These are phyloP conservation scores for Podotricha telesiphe DNA, from an alignment of 2,888 invertebrate genomes.

Conservation along the genomic window DNA sequence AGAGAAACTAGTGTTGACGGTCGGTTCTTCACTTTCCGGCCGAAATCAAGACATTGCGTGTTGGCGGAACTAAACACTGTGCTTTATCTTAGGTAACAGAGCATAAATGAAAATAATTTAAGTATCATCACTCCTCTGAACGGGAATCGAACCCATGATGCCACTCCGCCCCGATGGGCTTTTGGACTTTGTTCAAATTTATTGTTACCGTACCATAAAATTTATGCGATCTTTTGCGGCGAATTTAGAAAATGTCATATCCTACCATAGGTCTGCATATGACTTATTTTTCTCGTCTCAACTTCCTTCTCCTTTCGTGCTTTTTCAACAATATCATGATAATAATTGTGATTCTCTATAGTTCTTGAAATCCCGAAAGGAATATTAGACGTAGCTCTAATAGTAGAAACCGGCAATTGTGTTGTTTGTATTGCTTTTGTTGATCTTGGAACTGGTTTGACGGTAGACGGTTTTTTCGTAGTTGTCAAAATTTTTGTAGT, in stretches of 20 bases:
- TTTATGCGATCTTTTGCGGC: too few species aligned
- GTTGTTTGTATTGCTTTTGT: slow-evolving; percentile 37
- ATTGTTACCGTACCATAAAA: too few species aligned
- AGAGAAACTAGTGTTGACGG: too few species aligned
- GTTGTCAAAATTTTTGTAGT: slow-evolving; percentile 35
- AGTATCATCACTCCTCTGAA: too few species aligned
- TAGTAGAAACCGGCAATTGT: slow-evolving; percentile 20
- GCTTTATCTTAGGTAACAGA: too few species aligned
- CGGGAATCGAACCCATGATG: too few species aligned
- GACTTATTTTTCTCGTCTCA: slow-evolving; percentile 37
- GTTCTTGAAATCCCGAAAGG: slow-evolving; percentile 41
- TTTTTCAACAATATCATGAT: slow-evolving; percentile 44
- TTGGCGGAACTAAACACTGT: too few species aligned
- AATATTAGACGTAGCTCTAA: slow-evolving; percentile 35
- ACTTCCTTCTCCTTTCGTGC: slow-evolving; percentile 45
- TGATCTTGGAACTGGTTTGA: slow-evolving; percentile 37
- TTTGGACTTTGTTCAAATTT: too few species aligned
- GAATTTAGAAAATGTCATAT: not conserved
- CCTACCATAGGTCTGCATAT: slow-evolving; percentile 37
- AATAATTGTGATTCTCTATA: slow-evolving; percentile 44
- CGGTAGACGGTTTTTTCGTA: slow-evolving; percentile 33
- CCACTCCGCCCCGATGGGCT: too few species aligned
- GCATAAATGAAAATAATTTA: too few species aligned
- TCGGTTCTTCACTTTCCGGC: too few species aligned
- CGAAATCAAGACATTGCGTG: too few species aligned